Percentiles rank a stretch among this genome's conserved stretches.
Conservation (phyloP, 2,113 vertebrate genomes). For the Callorhinus ursinus region DNA sequence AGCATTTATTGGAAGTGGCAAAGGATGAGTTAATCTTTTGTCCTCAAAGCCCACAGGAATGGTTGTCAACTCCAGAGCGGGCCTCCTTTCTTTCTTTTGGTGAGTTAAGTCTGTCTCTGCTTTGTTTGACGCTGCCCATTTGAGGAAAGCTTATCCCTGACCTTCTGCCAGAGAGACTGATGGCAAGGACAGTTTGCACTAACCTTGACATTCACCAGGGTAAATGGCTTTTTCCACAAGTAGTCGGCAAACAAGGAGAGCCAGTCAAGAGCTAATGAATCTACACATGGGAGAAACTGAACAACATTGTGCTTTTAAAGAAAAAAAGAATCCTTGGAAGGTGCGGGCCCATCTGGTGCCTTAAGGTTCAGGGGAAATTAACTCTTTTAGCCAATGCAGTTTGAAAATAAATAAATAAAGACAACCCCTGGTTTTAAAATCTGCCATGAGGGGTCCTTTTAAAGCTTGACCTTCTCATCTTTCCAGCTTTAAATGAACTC, state of each 20-base stretch:
- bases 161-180: conserved; percentile 95
- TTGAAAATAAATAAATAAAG: conserved; percentile 63
- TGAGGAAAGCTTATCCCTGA: conserved; percentile 93
- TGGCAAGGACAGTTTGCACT: conserved; percentile 93
- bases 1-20: conserved; percentile 35
- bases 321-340: conserved; percentile 77
- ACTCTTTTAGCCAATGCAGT: conserved; percentile 20
- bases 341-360: conserved; percentile 53
- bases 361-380: conserved; percentile 75
- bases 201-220: conserved; percentile 98
- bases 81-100: conserved; percentile 86
- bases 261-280: conserved; percentile 92
- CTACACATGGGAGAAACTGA: conserved; percentile 88
- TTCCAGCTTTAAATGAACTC: not conserved
- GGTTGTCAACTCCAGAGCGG: conserved; percentile 87
- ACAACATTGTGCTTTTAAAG: conserved; percentile 89
- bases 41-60: conserved; percentile 84
- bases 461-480: not conserved
- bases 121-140: conserved; percentile 93
- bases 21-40: conserved; percentile 84
- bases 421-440: conserved; percentile 8
- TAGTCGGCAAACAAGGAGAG: conserved; percentile 92
- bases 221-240: conserved; percentile 95
- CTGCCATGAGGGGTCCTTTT: not conserved
- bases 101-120: conserved; percentile 90